A percentile compares a stretch with the other conserved stretches of the same genome.
These are phyloP conservation scores for Notamacropus eugenii DNA, from an alignment of 2,797 vertebrate species.

Conservation along the genomic window DNA sequence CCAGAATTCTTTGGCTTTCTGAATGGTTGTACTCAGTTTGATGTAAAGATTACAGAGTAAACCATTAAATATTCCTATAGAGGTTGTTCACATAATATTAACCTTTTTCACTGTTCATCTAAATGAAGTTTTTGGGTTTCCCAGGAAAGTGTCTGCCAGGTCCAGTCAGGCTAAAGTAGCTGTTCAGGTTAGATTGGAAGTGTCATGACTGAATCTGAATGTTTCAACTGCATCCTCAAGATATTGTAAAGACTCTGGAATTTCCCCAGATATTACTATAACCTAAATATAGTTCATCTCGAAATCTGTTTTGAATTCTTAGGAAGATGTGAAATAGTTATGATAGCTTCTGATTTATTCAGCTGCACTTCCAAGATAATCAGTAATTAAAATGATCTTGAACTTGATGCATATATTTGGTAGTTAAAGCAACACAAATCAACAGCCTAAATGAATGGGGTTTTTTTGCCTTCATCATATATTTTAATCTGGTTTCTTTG, in stretches of 20 bases:
- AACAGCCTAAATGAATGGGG: conserved; percentile 1
- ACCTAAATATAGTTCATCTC: not conserved
- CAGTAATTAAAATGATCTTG: too few species aligned
- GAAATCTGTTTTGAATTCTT: not conserved
- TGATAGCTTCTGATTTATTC: conserved; percentile 13
- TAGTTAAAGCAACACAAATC: conserved; percentile 4
- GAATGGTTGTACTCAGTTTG: too few species aligned
- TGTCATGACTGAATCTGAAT: conserved; percentile 7
- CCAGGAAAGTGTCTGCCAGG: too few species aligned
- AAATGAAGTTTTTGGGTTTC: too few species aligned
- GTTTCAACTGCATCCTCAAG: not conserved
- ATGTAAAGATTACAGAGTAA: too few species aligned
- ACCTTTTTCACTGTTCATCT: too few species aligned
- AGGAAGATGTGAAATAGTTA: not conserved
- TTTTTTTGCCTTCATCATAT: conserved; percentile 22
- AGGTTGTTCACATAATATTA: too few species aligned
- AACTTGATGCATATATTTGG: too few species aligned
- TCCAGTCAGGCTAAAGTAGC: conserved; percentile 28
- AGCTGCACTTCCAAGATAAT: too few species aligned
- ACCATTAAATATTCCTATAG: too few species aligned
- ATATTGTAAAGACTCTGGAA: not conserved
- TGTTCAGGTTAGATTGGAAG: conserved; percentile 10
- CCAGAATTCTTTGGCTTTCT: too few species aligned
- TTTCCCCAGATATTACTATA: conserved; percentile 31
- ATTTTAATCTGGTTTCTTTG: conserved; percentile 16